Conservation (phyloP, 2,113 vertebrate species). For the Guaruba guarouba region DNA sequence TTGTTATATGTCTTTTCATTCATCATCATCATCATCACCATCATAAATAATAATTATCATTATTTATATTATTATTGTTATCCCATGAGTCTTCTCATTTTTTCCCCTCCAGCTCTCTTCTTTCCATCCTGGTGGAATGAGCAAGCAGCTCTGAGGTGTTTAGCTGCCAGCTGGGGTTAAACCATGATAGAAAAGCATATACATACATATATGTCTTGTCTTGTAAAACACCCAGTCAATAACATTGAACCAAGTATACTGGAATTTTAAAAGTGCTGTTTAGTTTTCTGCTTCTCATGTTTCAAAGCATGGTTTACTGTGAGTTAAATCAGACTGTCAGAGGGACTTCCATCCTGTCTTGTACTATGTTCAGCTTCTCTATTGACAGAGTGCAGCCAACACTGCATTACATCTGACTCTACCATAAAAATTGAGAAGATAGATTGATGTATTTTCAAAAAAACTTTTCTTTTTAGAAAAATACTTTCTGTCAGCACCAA, state of each 20-base stretch:
- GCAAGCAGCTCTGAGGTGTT: neutral
- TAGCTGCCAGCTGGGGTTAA: neutral
- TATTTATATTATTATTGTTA: neutral
- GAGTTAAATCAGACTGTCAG: neutral
- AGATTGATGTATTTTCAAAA: neutral
- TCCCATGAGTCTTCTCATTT: neutral
- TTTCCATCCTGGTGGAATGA: neutral
- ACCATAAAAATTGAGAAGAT: neutral
- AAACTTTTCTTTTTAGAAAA: neutral
- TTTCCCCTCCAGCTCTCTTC: neutral
- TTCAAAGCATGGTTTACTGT: neutral
- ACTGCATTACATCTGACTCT: neutral
- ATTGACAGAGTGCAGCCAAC: neutral
- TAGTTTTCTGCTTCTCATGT: neutral
- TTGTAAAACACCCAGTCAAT: neutral
- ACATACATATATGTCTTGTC: neutral
- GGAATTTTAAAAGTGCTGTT: neutral
- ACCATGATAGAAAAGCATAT: neutral
- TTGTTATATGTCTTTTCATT: neutral
- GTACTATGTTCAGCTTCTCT: neutral
- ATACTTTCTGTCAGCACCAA: neutral
- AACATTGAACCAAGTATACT: neutral
- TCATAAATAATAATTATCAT: neutral
- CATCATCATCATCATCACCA: neutral
- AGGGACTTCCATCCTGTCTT: neutral